Conservation (phyloP, 2,888 invertebrate genomes). For the Apodemia duryi region DNA sequence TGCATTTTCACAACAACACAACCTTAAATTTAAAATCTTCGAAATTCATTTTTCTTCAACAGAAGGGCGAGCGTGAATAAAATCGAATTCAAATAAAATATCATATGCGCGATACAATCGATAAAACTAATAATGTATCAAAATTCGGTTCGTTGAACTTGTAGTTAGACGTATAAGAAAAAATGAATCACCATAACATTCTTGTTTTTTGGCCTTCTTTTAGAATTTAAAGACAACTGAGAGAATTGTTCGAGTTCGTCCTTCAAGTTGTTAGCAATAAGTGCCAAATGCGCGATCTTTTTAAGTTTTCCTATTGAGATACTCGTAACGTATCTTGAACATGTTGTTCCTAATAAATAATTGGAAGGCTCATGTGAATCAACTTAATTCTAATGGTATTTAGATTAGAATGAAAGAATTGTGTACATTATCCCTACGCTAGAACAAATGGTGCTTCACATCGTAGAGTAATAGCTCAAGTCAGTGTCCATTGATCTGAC, state of each 20-base stretch:
- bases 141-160: neutral
- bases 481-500: constrained; percentile 36
- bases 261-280: constrained; percentile 48
- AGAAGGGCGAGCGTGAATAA: neutral
- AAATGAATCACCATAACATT: neutral
- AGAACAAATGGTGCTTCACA: constrained; percentile 79
- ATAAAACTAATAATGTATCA: neutral
- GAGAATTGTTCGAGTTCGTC: neutral
- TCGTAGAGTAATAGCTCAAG: constrained; percentile 57
- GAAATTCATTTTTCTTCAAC: constrained; percentile 12
- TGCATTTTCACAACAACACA: constrained; percentile 5
- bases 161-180: neutral
- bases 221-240: neutral
- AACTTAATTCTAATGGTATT: constrained; percentile 65
- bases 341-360: constrained; percentile 75
- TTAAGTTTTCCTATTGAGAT: constrained; percentile 65
- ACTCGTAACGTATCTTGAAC: constrained; percentile 72
- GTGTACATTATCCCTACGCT: constrained; percentile 79
- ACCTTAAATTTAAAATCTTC: constrained; percentile 14
- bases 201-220: neutral
- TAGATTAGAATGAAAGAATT: constrained; percentile 69
- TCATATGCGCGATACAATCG: neutral
- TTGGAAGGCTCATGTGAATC: constrained; percentile 63
- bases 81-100: neutral
- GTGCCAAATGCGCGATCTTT: constrained; percentile 70